Conservation (phyloP, 2,113 vertebrate species). For the Epinephelus cyanopodus region DNA sequence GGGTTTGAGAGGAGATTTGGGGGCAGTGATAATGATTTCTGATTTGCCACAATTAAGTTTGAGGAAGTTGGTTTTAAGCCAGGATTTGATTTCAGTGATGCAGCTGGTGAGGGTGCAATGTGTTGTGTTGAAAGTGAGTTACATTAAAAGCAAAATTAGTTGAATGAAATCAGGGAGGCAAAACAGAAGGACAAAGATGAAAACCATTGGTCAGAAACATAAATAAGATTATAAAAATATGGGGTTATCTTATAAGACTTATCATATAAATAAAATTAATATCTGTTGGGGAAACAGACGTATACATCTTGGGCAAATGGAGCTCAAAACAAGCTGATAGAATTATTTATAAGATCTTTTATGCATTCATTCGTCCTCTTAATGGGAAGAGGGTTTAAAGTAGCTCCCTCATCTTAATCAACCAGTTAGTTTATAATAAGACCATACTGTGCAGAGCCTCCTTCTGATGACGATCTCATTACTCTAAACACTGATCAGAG, state of each 20-base stretch:
- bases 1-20: no score
- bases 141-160: no score
- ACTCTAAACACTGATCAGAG: constrained; percentile 1
- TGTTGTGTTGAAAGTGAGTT: no score
- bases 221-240: background rate
- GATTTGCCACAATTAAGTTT: no score
- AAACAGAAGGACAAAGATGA: background rate
- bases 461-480: constrained; percentile 46
- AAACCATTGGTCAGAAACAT: background rate
- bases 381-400: background rate
- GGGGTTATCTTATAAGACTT: background rate
- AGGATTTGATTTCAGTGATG: no score
- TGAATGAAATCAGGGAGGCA: background rate
- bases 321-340: background rate
- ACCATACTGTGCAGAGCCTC: constrained; percentile 29
- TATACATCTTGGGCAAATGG: background rate
- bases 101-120: no score
- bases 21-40: no score
- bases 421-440: background rate
- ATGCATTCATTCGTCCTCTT: constrained; percentile 1
- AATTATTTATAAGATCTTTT: background rate
- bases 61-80: no score
- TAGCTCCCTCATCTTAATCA: constrained; percentile 30
- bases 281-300: background rate
- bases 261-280: background rate